A percentile compares a stretch with the other conserved stretches of the same genome.
phyloP scores from a whole-genome alignment of 92 coral and sea anemone genomes.

The Palythoa caribaeorum region DNA sequence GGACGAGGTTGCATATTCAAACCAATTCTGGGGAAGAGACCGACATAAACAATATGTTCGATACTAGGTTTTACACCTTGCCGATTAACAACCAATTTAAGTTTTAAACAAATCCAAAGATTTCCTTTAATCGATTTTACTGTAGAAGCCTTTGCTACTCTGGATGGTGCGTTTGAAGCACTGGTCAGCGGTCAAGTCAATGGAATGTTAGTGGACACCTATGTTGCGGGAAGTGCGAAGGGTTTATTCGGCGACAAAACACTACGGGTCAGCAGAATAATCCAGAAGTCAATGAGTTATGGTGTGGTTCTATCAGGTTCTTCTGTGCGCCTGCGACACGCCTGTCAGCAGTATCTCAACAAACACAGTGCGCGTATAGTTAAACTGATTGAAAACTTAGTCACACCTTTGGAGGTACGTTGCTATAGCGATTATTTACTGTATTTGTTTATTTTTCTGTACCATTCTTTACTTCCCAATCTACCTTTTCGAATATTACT shows the following conservation, averaged over 20 bases:
- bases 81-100: no score
- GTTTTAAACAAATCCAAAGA: background rate
- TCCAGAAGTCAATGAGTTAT: slow-evolving; percentile 21
- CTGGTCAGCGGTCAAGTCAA: slow-evolving; percentile 32
- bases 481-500: no score
- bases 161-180: background rate
- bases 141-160: slow-evolving; percentile 4
- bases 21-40: no score
- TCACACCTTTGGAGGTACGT: slow-evolving; percentile 30
- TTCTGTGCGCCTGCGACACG: slow-evolving; percentile 34
- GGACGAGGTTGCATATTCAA: no score
- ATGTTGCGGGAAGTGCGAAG: slow-evolving; percentile 30
- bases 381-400: slow-evolving; percentile 14
- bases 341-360: slow-evolving; percentile 40
- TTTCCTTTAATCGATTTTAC: background rate
- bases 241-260: slow-evolving; percentile 15
- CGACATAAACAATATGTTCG: no score
- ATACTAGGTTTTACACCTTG: no score
- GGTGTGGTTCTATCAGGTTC: slow-evolving; percentile 35
- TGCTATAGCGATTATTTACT: no score
- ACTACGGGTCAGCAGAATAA: slow-evolving; percentile 18
- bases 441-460: no score
- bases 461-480: no score
- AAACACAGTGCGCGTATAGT: slow-evolving; percentile 17
- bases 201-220: slow-evolving; percentile 25